phyloP scores from a whole-genome alignment of 2,888 invertebrate genomes.

The Azorinus chamasolen region DNA sequence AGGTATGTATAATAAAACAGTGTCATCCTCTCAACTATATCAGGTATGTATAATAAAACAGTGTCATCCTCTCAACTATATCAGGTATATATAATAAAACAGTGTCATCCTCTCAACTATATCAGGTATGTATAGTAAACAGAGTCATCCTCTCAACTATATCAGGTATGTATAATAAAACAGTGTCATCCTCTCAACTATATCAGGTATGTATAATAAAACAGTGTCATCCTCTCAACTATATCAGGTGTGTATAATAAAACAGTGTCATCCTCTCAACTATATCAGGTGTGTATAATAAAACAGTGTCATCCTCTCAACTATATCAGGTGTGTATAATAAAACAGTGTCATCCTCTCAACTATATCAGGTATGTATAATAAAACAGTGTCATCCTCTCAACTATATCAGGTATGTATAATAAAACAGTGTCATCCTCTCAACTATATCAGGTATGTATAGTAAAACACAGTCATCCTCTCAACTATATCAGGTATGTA shows the following conservation, averaged over 20 bases:
- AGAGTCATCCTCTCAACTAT: too few species aligned
- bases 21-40: constrained; percentile 99
- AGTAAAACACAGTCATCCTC: constrained; percentile 94
- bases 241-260: too few species aligned
- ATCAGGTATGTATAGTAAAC: constrained; percentile 89
- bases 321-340: too few species aligned
- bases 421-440: constrained; percentile 99
- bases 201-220: constrained; percentile 89
- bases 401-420: too few species aligned
- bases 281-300: constrained; percentile 91
- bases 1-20: constrained; percentile 99
- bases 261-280: constrained; percentile 99
- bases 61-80: too few species aligned
- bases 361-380: constrained; percentile 92
- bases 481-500: constrained; percentile 95
- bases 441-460: constrained; percentile 93
- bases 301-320: too few species aligned
- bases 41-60: constrained; percentile 86
- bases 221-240: too few species aligned
- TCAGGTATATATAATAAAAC: too few species aligned
- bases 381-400: too few species aligned
- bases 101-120: constrained; percentile 99
- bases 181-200: constrained; percentile 99
- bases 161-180: constrained; percentile 96
- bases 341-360: constrained; percentile 99